Evolutionary conservation across 2,888 invertebrate species (phyloP).

Genomic region (Philaethria dido): DNA sequence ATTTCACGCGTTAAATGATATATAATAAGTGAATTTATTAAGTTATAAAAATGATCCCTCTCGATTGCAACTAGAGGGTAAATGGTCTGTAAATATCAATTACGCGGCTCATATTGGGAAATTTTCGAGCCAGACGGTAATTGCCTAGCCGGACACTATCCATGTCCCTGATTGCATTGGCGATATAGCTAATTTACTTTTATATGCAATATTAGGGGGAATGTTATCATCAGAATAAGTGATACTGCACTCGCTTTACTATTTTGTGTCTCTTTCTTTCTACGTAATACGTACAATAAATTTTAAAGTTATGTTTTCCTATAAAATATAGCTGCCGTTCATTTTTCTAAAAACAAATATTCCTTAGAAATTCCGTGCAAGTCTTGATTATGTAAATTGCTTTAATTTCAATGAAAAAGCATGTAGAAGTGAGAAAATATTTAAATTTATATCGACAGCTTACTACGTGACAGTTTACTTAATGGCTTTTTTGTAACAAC

Average conservation of each 20-base stretch:
- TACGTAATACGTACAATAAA: not conserved
- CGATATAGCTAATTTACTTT: slow-evolving; percentile 77
- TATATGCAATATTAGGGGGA: slow-evolving; percentile 55
- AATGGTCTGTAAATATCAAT: slow-evolving; percentile 80
- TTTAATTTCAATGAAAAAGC: slow-evolving; percentile 41
- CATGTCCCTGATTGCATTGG: slow-evolving; percentile 58
- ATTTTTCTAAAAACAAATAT: slow-evolving; percentile 21
- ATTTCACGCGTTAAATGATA: slow-evolving; percentile 37
- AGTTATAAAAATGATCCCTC: slow-evolving; percentile 60
- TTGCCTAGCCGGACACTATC: slow-evolving; percentile 52
- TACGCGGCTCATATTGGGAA: slow-evolving; percentile 66
- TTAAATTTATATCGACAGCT: slow-evolving; percentile 45
- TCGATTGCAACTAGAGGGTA: slow-evolving; percentile 57
- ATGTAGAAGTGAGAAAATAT: slow-evolving; percentile 41
- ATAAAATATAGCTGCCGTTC: not conserved
- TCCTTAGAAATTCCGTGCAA: slow-evolving; percentile 26
- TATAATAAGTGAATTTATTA: slow-evolving; percentile 51
- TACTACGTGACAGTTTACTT: slow-evolving; percentile 45
- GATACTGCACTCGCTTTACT: not conserved
- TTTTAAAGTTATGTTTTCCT: not conserved
- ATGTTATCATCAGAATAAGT: slow-evolving; percentile 29
- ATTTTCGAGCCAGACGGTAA: slow-evolving; percentile 67
- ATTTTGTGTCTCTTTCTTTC: not conserved
- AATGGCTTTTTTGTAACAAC: slow-evolving; percentile 42
- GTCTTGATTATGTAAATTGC: slow-evolving; percentile 33